Base-by-base conservation (phyloP, 1,140 invertebrate genomes). In the Lepidostoma basale region DNA sequence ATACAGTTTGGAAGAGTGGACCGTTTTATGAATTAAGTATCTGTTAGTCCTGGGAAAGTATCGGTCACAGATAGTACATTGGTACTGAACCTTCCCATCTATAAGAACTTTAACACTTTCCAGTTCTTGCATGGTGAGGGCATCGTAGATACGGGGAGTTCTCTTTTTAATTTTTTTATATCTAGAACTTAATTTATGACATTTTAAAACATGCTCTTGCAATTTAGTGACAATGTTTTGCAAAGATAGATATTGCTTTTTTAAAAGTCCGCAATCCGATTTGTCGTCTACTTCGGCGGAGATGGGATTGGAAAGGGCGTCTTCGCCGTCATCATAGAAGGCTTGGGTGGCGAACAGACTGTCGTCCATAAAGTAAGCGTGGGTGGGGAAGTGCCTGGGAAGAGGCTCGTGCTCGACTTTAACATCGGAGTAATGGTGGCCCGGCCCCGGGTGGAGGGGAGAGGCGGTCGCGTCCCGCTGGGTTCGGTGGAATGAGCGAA, bases 81-180 rank as follows among this genome's bases (percentile, higher is more conserved):
- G 56, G 56, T 85, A 85, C 72, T 84, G 82, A 9, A 79, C 74
- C 36, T 78, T 80, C 9, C 81, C 83, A 28, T 84, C 77, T 0
- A 83, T 75, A 18, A 80, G 78, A 23, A 83, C 76, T 68, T 77
- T 80, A 0, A 83, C 82, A 0, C 74, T 73, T 62, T 81, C 76
- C 6, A 84, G 73, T n/a, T 76, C 67, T 39, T 63, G 33, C 12
- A 39, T 49, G 10, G 70, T 69, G 25, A 45, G 45, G 23, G 72
- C 26, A 16, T 73, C 70, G 22, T 66, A 66, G 18, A 64, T 70
- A 22, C 68, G 68, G 14, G 64, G 45, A 68, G 68, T 69, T 30
- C 60, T 62, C 67, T 70, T 72, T 45, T 69, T 71, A 54, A 74
- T 74, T 28, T 69, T 25, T 30, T 58, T 62, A 66, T 30, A 54